phyloP scores from a whole-genome alignment of 2,113 vertebrate species.

The Ceyx margarethae region DNA sequence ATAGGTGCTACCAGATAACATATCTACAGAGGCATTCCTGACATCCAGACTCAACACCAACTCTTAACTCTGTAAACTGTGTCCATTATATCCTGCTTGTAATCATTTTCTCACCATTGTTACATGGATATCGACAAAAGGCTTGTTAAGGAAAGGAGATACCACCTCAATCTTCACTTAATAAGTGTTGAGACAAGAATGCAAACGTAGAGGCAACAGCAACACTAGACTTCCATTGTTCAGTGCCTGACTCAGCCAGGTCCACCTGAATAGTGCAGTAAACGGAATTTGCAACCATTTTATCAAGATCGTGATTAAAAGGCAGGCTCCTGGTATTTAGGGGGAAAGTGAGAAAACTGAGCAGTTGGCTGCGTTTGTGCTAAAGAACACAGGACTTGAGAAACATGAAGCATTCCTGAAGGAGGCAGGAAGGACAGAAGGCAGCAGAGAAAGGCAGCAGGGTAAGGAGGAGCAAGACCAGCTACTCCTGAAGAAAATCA shows the following conservation, averaged over 20 bases:
- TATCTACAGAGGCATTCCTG: background rate
- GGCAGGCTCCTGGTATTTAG: conserved; percentile 52
- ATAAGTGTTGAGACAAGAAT: background rate
- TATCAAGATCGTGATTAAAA: conserved; percentile 62
- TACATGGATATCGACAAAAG: background rate
- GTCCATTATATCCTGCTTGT: background rate
- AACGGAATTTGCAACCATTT: conserved; percentile 44
- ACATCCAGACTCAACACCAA: background rate
- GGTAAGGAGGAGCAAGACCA: conserved; percentile 59
- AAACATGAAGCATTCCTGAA: conserved; percentile 79
- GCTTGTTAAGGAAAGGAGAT: background rate
- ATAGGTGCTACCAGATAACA: background rate
- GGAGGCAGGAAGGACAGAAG: conserved; percentile 69
- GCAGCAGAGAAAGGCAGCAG: conserved; percentile 62
- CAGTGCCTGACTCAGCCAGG: conserved; percentile 14
- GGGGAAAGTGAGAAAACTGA: background rate
- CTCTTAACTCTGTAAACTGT: background rate
- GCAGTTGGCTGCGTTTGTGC: conserved; percentile 59
- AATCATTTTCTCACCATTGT: background rate
- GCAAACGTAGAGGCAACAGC: conserved; percentile 34
- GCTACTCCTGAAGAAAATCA: conserved; percentile 65
- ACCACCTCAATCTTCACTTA: background rate
- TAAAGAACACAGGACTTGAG: conserved; percentile 83
- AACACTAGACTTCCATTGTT: background rate
- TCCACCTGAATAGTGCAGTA: conserved; percentile 12